A percentile compares a stretch with the other conserved stretches of the same genome.
These are phyloP conservation scores for Pelvicachromis taeniatus DNA, from an alignment of 2,113 vertebrate species.

Conservation along the genomic window DNA sequence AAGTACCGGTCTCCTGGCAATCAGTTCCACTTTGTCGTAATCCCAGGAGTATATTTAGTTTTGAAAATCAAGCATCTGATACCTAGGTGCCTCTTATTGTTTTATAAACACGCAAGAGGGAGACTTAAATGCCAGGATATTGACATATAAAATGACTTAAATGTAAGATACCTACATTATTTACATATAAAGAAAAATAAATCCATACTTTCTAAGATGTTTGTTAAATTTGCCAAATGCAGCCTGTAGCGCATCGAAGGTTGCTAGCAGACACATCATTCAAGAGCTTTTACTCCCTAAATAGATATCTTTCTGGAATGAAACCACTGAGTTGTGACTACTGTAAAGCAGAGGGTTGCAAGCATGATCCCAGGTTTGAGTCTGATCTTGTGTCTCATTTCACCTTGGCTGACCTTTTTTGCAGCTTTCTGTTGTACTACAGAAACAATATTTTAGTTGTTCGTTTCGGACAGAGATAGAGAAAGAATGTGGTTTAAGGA, in stretches of 20 bases:
- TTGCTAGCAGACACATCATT: background rate
- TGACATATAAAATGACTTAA: background rate
- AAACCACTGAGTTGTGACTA: background rate
- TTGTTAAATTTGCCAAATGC: background rate
- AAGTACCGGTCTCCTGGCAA: background rate
- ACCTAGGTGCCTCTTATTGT: background rate
- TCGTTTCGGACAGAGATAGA: background rate
- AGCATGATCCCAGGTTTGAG: background rate
- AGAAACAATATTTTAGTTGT: background rate
- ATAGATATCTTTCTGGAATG: background rate
- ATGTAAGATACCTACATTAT: background rate
- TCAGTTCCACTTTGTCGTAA: background rate
- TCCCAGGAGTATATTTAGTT: background rate
- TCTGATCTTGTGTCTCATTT: background rate
- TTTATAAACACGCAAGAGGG: background rate
- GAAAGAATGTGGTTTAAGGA: background rate
- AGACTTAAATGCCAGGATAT: background rate
- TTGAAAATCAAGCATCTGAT: background rate
- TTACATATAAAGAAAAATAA: background rate
- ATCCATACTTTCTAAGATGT: background rate
- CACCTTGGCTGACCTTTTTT: background rate
- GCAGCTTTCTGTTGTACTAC: background rate
- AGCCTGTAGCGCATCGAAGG: background rate
- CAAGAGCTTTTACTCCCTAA: background rate
- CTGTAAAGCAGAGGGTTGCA: background rate